Base-by-base conservation (phyloP, 2,797 vertebrate genomes). In the Bucorvus abyssinicus region DNA sequence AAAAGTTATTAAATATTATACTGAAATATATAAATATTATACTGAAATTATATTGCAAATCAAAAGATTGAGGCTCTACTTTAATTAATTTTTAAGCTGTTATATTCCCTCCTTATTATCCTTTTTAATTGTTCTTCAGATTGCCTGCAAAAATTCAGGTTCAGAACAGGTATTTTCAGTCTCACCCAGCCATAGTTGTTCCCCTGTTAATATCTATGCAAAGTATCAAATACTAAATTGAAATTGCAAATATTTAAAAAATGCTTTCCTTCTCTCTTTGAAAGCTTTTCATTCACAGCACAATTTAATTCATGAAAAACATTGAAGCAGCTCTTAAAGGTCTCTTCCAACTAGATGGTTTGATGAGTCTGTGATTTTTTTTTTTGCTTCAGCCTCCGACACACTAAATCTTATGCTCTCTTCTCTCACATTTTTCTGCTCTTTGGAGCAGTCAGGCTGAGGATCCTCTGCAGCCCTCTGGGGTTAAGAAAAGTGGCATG, bases 71-170 rank as follows among this genome's bases (percentile, higher is more conserved):
- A 79, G 17, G 57, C 44, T 83, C 38, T 63, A 7, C 12, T 87
- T 77, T 12, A 84, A 79, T 49, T 30, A 81, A 57, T 91, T 85
- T 47, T 87, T 50, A 65, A 64, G 53, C 53, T 91, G 50, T 67
- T 94, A 82, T 47, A 69, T 53, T 81, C 19, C 55, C 24, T 70
- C 69, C n/a, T 56, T 65, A 36, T 69, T 88, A 79, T 59, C 14
- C 20, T 68, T 86, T 87, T 61, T 69, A 94, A 91, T 86, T 76
- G 42, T 67, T 20, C 14, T 94, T 55, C 47, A 34, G 24, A 77
- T 20, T 93, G 26, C 34, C 57, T 74, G 26, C 50, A 92, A 95
- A 90, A 90, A 90, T 94, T 93, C 77, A 84, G 76, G 82, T 89
- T 91, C 73, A 87, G 44, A 93, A 84, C 63, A 57, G 12, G 77